phyloP scores from a whole-genome alignment of 1,140 invertebrate genomes.

The Drosophila cardini region DNA sequence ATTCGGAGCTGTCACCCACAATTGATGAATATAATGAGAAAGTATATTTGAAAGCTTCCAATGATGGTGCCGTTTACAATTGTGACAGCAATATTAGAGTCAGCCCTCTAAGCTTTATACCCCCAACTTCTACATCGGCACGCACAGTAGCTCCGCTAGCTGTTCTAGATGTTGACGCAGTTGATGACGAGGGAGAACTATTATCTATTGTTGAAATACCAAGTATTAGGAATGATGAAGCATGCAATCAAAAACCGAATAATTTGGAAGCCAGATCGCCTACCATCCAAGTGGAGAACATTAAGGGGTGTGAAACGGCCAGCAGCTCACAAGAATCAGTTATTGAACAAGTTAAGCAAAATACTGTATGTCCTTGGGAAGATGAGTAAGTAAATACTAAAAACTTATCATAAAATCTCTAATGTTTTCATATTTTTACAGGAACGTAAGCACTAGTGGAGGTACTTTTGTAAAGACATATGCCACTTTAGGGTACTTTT shows the following conservation, averaged over 20 bases:
- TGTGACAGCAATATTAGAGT: constrained; percentile 64
- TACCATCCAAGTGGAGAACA: constrained; percentile 65
- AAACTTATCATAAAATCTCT: not conserved
- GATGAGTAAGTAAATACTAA: constrained; percentile 91
- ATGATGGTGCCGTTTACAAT: constrained; percentile 62
- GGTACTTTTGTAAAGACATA: constrained; percentile 95
- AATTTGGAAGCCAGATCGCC: constrained; percentile 66
- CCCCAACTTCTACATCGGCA: constrained; percentile 71
- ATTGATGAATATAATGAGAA: constrained; percentile 81
- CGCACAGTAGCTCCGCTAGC: constrained; percentile 87
- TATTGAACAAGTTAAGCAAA: constrained; percentile 84
- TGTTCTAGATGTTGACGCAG: constrained; percentile 88
- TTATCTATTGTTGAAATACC: constrained; percentile 41
- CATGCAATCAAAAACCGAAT: constrained; percentile 74
- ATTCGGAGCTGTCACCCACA: constrained; percentile 73
- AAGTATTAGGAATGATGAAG: constrained; percentile 55
- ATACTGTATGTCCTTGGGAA: constrained; percentile 95
- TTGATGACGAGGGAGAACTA: constrained; percentile 86
- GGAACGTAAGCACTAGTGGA: constrained; percentile 92
- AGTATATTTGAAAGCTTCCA: constrained; percentile 62
- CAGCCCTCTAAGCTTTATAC: constrained; percentile 64
- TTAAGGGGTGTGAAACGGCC: constrained; percentile 55
- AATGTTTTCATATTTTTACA: constrained; percentile 80
- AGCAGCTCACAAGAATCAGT: constrained; percentile 56
- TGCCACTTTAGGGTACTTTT: constrained; percentile 94